phyloP scores from a whole-genome alignment of 1,140 invertebrate genomes.

The Tetramorium parvispinum region DNA sequence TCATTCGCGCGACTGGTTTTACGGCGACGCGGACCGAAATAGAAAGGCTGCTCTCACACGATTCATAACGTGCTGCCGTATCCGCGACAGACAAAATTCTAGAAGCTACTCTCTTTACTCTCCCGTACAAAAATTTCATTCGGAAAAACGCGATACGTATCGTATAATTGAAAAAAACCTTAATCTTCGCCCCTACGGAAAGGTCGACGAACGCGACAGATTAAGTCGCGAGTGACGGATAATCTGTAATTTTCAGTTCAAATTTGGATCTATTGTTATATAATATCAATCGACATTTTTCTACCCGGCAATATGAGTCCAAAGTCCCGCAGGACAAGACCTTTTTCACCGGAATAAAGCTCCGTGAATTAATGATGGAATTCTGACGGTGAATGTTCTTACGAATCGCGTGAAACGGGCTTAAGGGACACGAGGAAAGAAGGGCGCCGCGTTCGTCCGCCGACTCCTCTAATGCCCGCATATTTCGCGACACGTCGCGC shows the following conservation, averaged over 20 bases:
- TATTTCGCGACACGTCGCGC: constrained; percentile 61
- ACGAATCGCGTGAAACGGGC: constrained; percentile 38
- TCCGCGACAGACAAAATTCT: not conserved
- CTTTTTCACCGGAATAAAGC: not conserved
- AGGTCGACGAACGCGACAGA: not conserved
- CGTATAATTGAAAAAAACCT: not conserved
- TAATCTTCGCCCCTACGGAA: not conserved
- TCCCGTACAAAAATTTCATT: not conserved
- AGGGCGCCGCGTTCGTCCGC: not conserved
- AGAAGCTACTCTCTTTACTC: not conserved
- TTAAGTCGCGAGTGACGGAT: not conserved
- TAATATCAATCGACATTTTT: not conserved
- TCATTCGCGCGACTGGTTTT: constrained; percentile 41
- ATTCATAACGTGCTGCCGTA: not conserved
- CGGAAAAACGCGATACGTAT: not conserved
- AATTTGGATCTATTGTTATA: not conserved
- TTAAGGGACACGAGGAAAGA: constrained; percentile 22
- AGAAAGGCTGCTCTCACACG: constrained; percentile 21
- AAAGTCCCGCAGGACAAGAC: not conserved
- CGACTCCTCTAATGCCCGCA: constrained; percentile 58
- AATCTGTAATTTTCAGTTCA: not conserved
- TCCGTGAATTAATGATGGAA: not conserved
- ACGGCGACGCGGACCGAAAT: constrained; percentile 14
- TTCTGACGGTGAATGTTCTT: not conserved
- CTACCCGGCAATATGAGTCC: not conserved